phyloP scores from a whole-genome alignment of 2,888 invertebrate genomes.

The Drosophila acutilabella region DNA sequence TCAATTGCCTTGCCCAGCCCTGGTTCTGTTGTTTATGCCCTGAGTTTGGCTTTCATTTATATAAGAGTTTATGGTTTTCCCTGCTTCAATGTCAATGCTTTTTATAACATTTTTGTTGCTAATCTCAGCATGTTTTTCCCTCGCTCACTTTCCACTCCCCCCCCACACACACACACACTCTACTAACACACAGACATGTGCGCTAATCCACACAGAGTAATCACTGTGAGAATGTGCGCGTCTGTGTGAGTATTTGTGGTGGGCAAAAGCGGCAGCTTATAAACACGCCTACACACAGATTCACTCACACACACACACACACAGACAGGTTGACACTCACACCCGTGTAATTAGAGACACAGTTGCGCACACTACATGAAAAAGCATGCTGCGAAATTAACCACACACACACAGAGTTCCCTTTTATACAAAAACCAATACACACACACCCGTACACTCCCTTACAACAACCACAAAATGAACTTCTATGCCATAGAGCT shows the following conservation, averaged over 20 bases:
- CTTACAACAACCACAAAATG: slow-evolving; percentile 40
- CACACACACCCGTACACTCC: slow-evolving; percentile 3
- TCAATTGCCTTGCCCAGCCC: slow-evolving; percentile 17
- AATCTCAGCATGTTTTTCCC: slow-evolving; percentile 32
- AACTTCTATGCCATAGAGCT: slow-evolving; percentile 17
- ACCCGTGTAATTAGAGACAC: slow-evolving; percentile 61
- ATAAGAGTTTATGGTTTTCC: slow-evolving; percentile 26
- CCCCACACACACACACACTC: slow-evolving; percentile 4
- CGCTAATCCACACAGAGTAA: slow-evolving; percentile 19
- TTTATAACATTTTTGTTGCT: slow-evolving; percentile 50
- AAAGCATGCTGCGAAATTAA: slow-evolving; percentile 42
- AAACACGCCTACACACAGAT: slow-evolving; percentile 15
- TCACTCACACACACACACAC: slow-evolving; percentile 23
- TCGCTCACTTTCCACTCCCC: neutral
- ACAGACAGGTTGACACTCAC: slow-evolving; percentile 27
- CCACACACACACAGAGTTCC: slow-evolving; percentile 36
- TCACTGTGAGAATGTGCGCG: slow-evolving; percentile 28
- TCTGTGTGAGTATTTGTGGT: slow-evolving; percentile 47
- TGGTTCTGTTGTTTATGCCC: slow-evolving; percentile 22
- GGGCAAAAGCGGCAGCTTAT: slow-evolving; percentile 31
- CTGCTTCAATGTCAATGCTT: slow-evolving; percentile 55
- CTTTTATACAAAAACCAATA: slow-evolving; percentile 17
- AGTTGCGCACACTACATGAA: slow-evolving; percentile 42
- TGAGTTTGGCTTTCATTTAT: slow-evolving; percentile 23
- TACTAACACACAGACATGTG: slow-evolving; percentile 1